Percentiles rank a stretch among this genome's conserved stretches.
Conservation (phyloP, 2,113 vertebrate species). For the Aramus guarauna region DNA sequence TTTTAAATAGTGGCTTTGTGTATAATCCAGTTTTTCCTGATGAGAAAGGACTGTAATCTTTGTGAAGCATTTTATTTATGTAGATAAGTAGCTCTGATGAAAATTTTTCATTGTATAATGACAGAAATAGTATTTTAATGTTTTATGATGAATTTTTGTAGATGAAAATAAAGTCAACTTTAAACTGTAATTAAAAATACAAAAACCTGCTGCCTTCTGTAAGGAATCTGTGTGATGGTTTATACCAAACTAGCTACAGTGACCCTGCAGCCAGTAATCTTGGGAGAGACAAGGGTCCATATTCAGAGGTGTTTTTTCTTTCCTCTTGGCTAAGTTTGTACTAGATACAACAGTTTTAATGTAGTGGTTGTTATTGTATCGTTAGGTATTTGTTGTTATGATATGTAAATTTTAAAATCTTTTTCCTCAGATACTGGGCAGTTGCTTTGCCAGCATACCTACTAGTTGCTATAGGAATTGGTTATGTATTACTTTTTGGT, state of each 20-base stretch:
- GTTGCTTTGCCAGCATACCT: constrained; percentile 88
- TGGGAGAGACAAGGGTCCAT: neutral
- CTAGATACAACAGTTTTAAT: too few relatives aligned
- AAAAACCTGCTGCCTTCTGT: neutral
- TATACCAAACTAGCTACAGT: neutral
- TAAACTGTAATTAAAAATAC: neutral
- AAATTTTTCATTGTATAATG: neutral
- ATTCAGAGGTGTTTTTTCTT: neutral
- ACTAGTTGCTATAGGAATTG: constrained; percentile 78
- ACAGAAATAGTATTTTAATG: neutral
- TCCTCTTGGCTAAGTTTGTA: neutral
- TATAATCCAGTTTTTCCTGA: neutral
- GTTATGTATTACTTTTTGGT: constrained; percentile 84
- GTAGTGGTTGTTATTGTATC: too few relatives aligned
- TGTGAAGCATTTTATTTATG: neutral
- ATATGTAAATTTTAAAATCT: neutral
- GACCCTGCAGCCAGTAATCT: neutral
- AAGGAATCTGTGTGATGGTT: neutral
- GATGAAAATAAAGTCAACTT: neutral
- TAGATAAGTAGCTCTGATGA: neutral
- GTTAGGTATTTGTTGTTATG: fast-evolving
- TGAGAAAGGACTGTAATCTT: neutral
- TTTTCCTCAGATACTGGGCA: constrained; percentile 87
- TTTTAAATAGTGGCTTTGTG: neutral
- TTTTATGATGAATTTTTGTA: neutral